phyloP scores from a whole-genome alignment of 2,113 vertebrate genomes.

The Xerus inauris region DNA sequence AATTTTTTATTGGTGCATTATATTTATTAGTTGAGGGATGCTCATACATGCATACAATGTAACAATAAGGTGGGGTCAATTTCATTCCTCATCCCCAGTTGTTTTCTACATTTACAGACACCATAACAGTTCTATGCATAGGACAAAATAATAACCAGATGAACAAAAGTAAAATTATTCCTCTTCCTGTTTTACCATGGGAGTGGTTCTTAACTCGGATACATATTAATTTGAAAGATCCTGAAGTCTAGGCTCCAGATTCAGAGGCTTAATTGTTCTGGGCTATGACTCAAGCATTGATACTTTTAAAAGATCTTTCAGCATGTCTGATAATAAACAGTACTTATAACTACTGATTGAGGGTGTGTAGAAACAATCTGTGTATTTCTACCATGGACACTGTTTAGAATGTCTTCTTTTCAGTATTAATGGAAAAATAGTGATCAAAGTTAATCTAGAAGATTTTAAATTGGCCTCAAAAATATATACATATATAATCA shows the following conservation, averaged over 20 bases:
- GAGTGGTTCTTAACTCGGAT: background rate
- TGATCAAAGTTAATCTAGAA: background rate
- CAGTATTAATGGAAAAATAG: background rate
- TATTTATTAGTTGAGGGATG: too few relatives aligned
- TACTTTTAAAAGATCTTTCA: background rate
- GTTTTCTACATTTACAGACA: background rate
- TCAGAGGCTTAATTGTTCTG: background rate
- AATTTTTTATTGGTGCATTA: too few relatives aligned
- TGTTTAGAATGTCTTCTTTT: conserved; percentile 5
- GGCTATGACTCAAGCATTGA: background rate
- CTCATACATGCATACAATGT: too few relatives aligned
- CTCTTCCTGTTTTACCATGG: background rate
- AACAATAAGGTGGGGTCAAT: too few relatives aligned
- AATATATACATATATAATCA: background rate
- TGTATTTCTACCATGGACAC: background rate
- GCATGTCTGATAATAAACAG: background rate
- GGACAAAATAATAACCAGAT: background rate
- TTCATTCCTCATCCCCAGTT: too few relatives aligned
- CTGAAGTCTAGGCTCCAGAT: background rate
- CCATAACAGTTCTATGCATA: background rate
- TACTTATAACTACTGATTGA: background rate
- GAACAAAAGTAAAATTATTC: background rate
- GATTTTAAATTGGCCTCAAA: conserved; percentile 9
- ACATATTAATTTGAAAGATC: background rate
- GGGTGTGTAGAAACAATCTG: background rate